phyloP scores from a whole-genome alignment of 1,140 invertebrate genomes.

The Drosophila pachea region DNA sequence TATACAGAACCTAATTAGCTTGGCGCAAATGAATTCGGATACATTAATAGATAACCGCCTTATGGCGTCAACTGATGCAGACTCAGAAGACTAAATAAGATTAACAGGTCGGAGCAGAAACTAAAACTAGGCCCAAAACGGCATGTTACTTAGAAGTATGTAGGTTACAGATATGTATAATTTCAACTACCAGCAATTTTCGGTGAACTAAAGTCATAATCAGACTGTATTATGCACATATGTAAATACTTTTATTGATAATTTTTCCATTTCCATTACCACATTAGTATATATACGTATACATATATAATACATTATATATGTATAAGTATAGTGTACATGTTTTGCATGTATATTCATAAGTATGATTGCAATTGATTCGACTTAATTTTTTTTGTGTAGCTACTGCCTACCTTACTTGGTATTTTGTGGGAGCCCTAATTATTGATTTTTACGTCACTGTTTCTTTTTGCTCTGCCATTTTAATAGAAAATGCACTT shows the following conservation, averaged over 20 bases:
- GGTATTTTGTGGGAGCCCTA: constrained; percentile 46
- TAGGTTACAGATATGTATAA: too few species aligned
- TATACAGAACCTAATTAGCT: too few species aligned
- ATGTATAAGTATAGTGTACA: constrained; percentile 2
- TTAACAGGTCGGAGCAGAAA: too few species aligned
- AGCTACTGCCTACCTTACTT: constrained; percentile 52
- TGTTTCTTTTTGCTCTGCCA: constrained; percentile 26
- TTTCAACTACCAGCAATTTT: too few species aligned
- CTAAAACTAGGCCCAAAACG: too few species aligned
- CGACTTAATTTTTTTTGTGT: constrained; percentile 8
- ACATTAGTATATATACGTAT: background rate
- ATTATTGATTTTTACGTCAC: constrained; percentile 63
- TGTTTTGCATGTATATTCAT: background rate
- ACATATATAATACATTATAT: background rate
- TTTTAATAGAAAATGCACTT: constrained; percentile 11
- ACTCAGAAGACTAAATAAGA: too few species aligned
- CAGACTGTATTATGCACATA: background rate
- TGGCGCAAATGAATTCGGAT: too few species aligned
- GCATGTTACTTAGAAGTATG: too few species aligned
- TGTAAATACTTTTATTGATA: background rate
- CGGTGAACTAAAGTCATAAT: too few species aligned
- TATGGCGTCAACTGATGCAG: too few species aligned
- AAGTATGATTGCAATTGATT: constrained; percentile 3
- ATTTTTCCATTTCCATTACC: background rate
- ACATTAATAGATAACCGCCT: too few species aligned